Evolutionary conservation across 2,888 invertebrate species (phyloP).

Genomic region (Oconnorella tubifera): DNA sequence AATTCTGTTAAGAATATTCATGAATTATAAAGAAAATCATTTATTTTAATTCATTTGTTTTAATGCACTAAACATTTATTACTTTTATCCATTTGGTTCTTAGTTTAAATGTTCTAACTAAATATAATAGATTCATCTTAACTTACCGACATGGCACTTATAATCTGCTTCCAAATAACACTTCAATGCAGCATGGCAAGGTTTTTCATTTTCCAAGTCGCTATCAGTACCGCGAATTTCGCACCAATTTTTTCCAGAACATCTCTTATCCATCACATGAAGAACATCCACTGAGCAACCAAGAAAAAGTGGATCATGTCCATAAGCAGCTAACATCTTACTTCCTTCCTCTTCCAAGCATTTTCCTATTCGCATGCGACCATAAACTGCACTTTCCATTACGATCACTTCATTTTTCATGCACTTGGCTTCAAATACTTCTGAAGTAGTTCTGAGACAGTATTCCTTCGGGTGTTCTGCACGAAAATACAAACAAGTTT

Average conservation of each 20-base stretch:
- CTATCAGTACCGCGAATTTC: neutral
- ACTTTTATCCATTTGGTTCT: too few relatives aligned
- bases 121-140: too few relatives aligned
- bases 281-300: slow-evolving; percentile 5
- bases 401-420: neutral
- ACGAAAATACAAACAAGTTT: too few relatives aligned
- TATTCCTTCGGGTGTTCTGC: too few relatives aligned
- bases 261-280: neutral
- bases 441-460: neutral
- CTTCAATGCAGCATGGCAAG: slow-evolving; percentile 2
- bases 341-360: neutral
- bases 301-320: slow-evolving; percentile 4
- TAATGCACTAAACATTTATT: too few relatives aligned
- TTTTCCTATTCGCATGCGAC: neutral
- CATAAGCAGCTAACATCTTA: neutral
- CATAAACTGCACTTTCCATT: neutral
- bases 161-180: slow-evolving; percentile 1
- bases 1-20: too few relatives aligned
- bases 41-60: too few relatives aligned
- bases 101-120: too few relatives aligned
- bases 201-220: neutral
- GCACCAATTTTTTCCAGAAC: slow-evolving; percentile 1
- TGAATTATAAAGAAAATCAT: too few relatives aligned
- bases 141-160: neutral
- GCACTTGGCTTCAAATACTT: slow-evolving; percentile 5